Conservation (phyloP, 2,888 invertebrate species). For the Gonocerus acuteangulatus region DNA sequence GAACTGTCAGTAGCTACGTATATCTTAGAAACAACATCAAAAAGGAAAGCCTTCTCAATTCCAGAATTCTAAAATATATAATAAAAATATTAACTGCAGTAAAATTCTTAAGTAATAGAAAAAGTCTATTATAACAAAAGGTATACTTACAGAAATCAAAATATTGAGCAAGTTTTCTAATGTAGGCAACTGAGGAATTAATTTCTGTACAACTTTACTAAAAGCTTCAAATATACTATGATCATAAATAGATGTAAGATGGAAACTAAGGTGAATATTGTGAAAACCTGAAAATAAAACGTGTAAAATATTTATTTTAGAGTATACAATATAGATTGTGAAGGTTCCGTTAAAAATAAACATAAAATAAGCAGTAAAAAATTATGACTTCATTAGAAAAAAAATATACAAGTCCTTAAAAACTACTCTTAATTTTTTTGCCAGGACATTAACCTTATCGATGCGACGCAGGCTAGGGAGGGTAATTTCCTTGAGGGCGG, state of each 20-base stretch:
- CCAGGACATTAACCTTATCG: no score
- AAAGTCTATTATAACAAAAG: neutral
- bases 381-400: neutral
- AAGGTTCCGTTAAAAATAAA: neutral
- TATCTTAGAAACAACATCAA: conserved; percentile 98
- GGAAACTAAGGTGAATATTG: conserved; percentile 86
- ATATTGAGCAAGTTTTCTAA: conserved; percentile 95
- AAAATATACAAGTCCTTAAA: no score
- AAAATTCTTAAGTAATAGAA: neutral
- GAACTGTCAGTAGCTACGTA: conserved; percentile 99
- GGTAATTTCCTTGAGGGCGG: no score
- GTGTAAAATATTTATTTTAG: no score
- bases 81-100: neutral
- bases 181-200: conserved; percentile 94
- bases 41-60: conserved; percentile 97
- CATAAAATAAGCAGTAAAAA: neutral
- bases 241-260: conserved; percentile 97
- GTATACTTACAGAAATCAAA: conserved; percentile 78
- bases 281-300: conserved; percentile 51
- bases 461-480: no score
- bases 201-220: conserved; percentile 98
- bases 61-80: conserved; percentile 88
- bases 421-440: no score
- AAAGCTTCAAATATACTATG: conserved; percentile 99
- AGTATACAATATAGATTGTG: neutral